phyloP scores from a whole-genome alignment of 1,140 invertebrate genomes.

The Hyphantria cunea region DNA sequence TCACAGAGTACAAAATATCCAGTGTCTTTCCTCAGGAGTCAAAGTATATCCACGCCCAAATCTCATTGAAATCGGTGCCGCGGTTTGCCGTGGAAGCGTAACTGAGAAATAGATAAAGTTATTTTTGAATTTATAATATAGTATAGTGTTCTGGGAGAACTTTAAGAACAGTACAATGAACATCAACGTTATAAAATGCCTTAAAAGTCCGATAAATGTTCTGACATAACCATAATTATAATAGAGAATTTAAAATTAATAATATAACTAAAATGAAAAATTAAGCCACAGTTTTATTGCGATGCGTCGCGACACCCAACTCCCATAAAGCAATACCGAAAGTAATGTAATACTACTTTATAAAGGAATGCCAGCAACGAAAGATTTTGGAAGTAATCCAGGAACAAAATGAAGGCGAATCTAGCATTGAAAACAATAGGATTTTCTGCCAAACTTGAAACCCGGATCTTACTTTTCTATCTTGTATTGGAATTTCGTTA shows the following conservation, averaged over 20 bases:
- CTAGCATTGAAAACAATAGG: constrained; percentile 21
- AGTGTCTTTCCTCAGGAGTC: too few relatives aligned
- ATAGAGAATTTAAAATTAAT: constrained; percentile 32
- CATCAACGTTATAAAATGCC: too few relatives aligned
- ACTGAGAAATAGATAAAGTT: too few relatives aligned
- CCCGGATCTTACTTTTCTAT: background rate
- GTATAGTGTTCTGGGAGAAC: too few relatives aligned
- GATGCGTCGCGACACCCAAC: constrained; percentile 40
- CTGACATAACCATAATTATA: constrained; percentile 16
- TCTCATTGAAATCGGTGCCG: too few relatives aligned
- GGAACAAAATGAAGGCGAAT: too few relatives aligned
- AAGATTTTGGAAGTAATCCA: constrained; percentile 56
- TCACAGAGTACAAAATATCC: too few relatives aligned
- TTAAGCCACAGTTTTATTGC: constrained; percentile 51
- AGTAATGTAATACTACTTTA: constrained; percentile 1
- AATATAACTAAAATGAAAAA: constrained; percentile 19
- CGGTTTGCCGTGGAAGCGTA: too few relatives aligned
- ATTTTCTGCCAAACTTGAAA: constrained; percentile 32
- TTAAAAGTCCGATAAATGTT: too few relatives aligned
- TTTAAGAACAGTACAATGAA: too few relatives aligned
- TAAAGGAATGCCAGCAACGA: constrained; percentile 30
- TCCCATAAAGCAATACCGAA: background rate
- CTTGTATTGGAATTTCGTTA: background rate
- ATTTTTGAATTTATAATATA: too few relatives aligned
- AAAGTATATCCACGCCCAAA: too few relatives aligned